Conservation (phyloP, 2,888 invertebrate species). For the Hecatera dysodea region DNA sequence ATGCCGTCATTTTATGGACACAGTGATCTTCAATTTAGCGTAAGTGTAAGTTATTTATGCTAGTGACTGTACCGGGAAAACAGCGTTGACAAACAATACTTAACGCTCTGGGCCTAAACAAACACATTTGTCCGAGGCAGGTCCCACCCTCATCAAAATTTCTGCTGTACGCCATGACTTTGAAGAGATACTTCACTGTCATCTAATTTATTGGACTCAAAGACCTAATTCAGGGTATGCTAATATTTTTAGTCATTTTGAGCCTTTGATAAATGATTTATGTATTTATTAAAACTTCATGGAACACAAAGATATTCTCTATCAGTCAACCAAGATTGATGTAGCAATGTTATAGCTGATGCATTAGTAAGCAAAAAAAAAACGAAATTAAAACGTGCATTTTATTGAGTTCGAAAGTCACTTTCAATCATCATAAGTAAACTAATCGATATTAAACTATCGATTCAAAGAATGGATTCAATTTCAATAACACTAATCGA, state of each 20-base stretch:
- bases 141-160: constrained; percentile 62
- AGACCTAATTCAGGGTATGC: constrained; percentile 25
- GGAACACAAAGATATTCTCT: no score
- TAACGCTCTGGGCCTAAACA: constrained; percentile 61
- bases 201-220: constrained; percentile 51
- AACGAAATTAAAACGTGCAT: no score
- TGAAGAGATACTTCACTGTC: constrained; percentile 39
- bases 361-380: neutral
- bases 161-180: constrained; percentile 43
- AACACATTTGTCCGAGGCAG: constrained; percentile 64
- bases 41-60: neutral
- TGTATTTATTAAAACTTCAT: no score
- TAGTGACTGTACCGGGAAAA: constrained; percentile 41
- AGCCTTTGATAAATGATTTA: neutral
- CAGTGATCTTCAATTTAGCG: neutral
- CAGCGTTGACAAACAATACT: constrained; percentile 63
- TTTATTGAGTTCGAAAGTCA: neutral
- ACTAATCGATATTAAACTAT: neutral
- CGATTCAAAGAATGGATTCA: constrained; percentile 14
- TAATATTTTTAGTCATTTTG: constrained; percentile 11
- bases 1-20: neutral
- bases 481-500: constrained; percentile 17
- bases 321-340: neutral
- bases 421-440: neutral
- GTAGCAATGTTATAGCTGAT: neutral